Conservation (phyloP, 2,797 vertebrate genomes). For the Merluccius polli region DNA sequence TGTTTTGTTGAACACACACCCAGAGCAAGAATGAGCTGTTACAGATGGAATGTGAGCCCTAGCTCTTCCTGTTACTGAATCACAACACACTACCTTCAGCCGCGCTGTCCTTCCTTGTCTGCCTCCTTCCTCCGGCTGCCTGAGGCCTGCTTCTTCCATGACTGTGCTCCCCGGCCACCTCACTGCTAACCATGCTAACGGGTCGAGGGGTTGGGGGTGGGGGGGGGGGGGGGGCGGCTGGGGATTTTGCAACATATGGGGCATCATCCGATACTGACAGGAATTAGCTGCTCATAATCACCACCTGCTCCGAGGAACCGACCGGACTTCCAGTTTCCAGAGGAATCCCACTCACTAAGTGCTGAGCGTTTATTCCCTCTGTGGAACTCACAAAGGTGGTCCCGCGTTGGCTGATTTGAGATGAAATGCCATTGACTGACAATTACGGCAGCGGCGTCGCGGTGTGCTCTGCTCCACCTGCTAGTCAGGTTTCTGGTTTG, state of each 20-base stretch:
- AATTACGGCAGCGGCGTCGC: slow-evolving; percentile 28
- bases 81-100: slow-evolving; percentile 3
- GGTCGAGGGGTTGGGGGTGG: slow-evolving; percentile 40
- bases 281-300: slow-evolving; percentile 22
- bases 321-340: background rate
- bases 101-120: slow-evolving; percentile 25
- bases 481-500: slow-evolving; percentile 62
- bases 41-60: slow-evolving; percentile 30
- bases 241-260: slow-evolving; percentile 13
- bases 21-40: slow-evolving; percentile 40
- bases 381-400: slow-evolving; percentile 33
- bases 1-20: slow-evolving; percentile 17
- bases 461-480: slow-evolving; percentile 40
- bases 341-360: background rate
- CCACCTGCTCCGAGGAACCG: slow-evolving; percentile 37
- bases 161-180: slow-evolving; percentile 27
- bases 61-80: slow-evolving; percentile 38
- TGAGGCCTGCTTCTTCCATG: slow-evolving; percentile 16
- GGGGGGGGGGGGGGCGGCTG: slow-evolving; percentile 46
- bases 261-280: slow-evolving; percentile 28
- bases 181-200: slow-evolving; percentile 36
- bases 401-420: slow-evolving; percentile 50
- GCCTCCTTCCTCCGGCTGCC: slow-evolving; percentile 11
- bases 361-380: slow-evolving; percentile 39
- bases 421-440: slow-evolving; percentile 53